phyloP scores from a whole-genome alignment of 1,140 invertebrate species.

The Diprion similis region DNA sequence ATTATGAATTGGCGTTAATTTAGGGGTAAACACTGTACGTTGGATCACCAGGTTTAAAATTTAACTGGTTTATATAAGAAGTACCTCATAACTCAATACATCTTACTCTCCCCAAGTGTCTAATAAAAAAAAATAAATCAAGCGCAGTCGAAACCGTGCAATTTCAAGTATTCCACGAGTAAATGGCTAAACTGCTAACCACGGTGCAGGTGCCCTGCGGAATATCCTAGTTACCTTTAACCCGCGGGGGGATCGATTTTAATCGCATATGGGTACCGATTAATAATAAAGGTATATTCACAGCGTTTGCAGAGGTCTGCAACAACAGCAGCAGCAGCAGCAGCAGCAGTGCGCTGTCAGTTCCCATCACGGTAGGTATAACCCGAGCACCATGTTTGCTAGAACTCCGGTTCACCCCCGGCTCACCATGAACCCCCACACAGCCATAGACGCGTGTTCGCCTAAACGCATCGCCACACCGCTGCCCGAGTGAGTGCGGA shows the following conservation, averaged over 20 bases:
- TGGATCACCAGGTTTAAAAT: too few relatives aligned
- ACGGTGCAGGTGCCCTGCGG: too few relatives aligned
- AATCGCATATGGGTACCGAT: slow-evolving; percentile 1
- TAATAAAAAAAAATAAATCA: too few relatives aligned
- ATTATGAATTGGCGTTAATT: too few relatives aligned
- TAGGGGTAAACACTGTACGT: too few relatives aligned
- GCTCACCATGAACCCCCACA: slow-evolving; percentile 14
- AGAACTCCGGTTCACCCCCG: slow-evolving; percentile 9
- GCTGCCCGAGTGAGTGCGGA: slow-evolving; percentile 21
- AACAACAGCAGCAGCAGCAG: not conserved
- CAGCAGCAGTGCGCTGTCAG: not conserved
- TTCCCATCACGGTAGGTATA: slow-evolving; percentile 2
- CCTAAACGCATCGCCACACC: slow-evolving; percentile 32
- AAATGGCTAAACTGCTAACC: too few relatives aligned
- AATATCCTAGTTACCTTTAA: not conserved
- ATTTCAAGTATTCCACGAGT: too few relatives aligned
- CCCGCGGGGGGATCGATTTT: not conserved
- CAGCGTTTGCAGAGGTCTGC: not conserved
- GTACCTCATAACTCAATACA: too few relatives aligned
- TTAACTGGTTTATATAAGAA: too few relatives aligned
- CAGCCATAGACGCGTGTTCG: slow-evolving; percentile 31
- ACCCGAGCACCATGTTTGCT: slow-evolving; percentile 15
- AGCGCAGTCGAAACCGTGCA: too few relatives aligned
- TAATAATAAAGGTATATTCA: slow-evolving; percentile 15
- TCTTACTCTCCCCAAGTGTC: too few relatives aligned